phyloP scores from a whole-genome alignment of 2,888 invertebrate species.

The Panorpa germanica region DNA sequence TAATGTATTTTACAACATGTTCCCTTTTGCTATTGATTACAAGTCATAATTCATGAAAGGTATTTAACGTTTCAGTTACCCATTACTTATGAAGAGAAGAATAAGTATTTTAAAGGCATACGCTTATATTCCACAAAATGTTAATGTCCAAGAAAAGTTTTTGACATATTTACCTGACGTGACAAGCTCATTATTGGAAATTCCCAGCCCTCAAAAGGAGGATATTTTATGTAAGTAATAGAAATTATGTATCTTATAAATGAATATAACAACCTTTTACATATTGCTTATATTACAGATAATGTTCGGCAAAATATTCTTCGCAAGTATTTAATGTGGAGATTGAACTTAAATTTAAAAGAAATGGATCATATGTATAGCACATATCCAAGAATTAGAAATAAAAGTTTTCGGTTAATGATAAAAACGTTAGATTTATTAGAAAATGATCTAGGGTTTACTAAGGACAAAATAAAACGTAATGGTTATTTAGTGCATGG shows the following conservation, averaged over 20 bases:
- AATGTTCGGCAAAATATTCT: too few species aligned
- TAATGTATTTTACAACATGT: slow-evolving; percentile 27
- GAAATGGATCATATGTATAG: slow-evolving; percentile 21
- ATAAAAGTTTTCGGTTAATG: slow-evolving; percentile 29
- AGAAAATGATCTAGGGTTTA: slow-evolving; percentile 32
- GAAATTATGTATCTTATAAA: too few species aligned
- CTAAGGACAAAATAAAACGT: slow-evolving; percentile 29
- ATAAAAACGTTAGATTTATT: slow-evolving; percentile 33
- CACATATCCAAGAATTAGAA: slow-evolving; percentile 19
- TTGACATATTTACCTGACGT: slow-evolving; percentile 17
- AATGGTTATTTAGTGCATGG: slow-evolving; percentile 37
- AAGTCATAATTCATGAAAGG: too few species aligned
- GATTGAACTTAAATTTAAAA: slow-evolving; percentile 12
- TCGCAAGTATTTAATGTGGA: slow-evolving; percentile 15
- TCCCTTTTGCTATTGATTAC: slow-evolving; percentile 7
- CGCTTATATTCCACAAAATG: slow-evolving; percentile 20
- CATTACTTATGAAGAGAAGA: slow-evolving; percentile 18
- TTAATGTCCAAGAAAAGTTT: slow-evolving; percentile 23
- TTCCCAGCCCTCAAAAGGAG: too few species aligned
- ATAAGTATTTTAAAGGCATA: slow-evolving; percentile 23
- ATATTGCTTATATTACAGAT: too few species aligned
- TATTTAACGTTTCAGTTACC: slow-evolving; percentile 18
- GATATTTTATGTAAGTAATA: too few species aligned
- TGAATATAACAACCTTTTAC: too few species aligned
- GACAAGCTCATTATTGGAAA: too few species aligned